Evolutionary conservation across 37 sponge, comb jelly and placozoan genomes (phyloP).

Genomic region (Ianthella basta): DNA sequence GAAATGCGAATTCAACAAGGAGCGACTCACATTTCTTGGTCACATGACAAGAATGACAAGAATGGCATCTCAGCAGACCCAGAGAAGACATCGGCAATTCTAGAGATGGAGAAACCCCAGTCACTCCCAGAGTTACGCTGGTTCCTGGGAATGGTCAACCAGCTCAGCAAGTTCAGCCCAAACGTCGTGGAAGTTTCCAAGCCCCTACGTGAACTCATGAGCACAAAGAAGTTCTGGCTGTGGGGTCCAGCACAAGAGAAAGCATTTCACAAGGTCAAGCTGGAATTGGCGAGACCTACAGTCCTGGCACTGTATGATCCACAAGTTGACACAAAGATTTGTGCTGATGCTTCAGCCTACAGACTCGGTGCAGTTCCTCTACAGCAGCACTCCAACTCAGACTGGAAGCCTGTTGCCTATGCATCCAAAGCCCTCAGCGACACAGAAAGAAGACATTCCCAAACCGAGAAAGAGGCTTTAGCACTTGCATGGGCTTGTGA

Average conservation of each 20-base stretch:
- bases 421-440: constrained; percentile 18
- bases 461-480: constrained; percentile 30
- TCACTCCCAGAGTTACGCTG: constrained; percentile 28
- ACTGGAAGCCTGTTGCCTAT: constrained; percentile 31
- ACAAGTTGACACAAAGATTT: constrained; percentile 9
- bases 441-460: constrained; percentile 11
- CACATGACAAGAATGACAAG: constrained; percentile 40
- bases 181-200: constrained; percentile 38
- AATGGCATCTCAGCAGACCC: constrained; percentile 49
- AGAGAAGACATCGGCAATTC: constrained; percentile 45
- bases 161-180: constrained; percentile 48
- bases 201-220: constrained; percentile 54
- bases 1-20: constrained; percentile 48
- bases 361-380: constrained; percentile 37
- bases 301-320: constrained; percentile 57
- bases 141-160: constrained; percentile 59
- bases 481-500: constrained; percentile 24
- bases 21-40: constrained; percentile 32
- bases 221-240: constrained; percentile 38
- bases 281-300: constrained; percentile 33
- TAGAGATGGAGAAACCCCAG: constrained; percentile 30
- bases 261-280: constrained; percentile 39
- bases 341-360: constrained; percentile 43
- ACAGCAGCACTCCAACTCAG: background rate
- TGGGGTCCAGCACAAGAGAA: constrained; percentile 47